Evolutionary conservation across 2,888 invertebrate species (phyloP), one percentile per base, ranked within the genome.

Genomic region (Bembecia ichneumoniformis): DNA sequence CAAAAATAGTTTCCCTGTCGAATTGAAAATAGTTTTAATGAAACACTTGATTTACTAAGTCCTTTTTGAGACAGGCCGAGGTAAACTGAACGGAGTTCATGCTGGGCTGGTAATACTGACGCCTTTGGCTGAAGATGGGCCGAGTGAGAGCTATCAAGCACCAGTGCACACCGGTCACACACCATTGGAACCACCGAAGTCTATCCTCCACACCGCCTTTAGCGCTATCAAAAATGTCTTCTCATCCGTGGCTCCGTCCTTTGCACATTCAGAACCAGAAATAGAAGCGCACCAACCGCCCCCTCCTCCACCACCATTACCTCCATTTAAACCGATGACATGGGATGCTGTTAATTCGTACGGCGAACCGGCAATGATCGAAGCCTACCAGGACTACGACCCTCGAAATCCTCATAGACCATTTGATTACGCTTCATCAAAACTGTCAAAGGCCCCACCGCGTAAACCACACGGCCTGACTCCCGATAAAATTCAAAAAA

Each of bases 41-140:
- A 28, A 28, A 28, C 28, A 28, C 9, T 9, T 40, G n/a, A 13
- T 40, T 40, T 40, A 11, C 13, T 40, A 40, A 40, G 13, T 11
- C 40, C 64, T 80, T 81, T 82, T 67, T 78, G 82, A 82, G 84
- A 78, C 86, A 86, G 87, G 86, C 67, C 77, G 80, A 57, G 75
- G 77, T 63, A 82, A 77, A 75, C 77, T 84, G 71, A 77, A 66
- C 66, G 87, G 87, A 57, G 70, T 82, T 48, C 87, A 84, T 62
- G 87, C 87, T 49, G 87, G 87, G 47, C 68, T 86, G 53, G 77
- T 87, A 54, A 66, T 87, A 55, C 73, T 87, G 64, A 74, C 86
- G 47, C 87, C 87, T n/a, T 63, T 86, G 58, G 82, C 65, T 50
- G 78, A 77, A 40, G 65, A 58, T 3, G 57, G 64, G 48, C 66